Conservation (phyloP, 2,888 invertebrate species). For the Sphaerophoria taeniata region DNA sequence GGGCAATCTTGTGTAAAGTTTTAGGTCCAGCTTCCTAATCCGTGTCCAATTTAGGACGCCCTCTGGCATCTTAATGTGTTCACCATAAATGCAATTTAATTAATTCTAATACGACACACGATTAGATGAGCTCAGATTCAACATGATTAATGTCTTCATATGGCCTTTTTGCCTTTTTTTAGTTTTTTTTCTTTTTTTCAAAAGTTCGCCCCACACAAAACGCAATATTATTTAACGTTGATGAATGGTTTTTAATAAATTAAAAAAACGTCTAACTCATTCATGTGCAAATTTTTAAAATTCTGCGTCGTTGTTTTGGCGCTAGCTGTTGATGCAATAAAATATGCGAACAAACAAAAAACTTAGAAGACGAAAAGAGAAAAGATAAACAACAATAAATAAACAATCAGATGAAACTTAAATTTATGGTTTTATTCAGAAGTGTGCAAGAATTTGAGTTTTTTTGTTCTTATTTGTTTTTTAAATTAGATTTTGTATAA, state of each 20-base stretch:
- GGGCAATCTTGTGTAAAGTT: neutral
- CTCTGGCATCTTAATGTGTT: constrained; percentile 16
- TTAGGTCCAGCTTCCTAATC: constrained; percentile 6
- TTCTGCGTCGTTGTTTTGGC: neutral
- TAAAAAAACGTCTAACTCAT: constrained; percentile 21
- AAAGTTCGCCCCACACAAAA: constrained; percentile 42
- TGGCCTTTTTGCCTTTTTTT: neutral
- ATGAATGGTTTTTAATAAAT: constrained; percentile 51
- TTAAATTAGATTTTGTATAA: neutral
- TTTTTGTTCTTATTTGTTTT: neutral
- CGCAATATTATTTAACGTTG: constrained; percentile 7
- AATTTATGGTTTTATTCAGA: constrained; percentile 62
- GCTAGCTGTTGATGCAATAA: neutral
- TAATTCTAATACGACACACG: constrained; percentile 67
- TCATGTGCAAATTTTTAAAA: constrained; percentile 39
- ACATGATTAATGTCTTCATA: constrained; percentile 56
- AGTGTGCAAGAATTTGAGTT: constrained; percentile 36
- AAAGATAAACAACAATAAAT: constrained; percentile 51
- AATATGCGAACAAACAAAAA: neutral
- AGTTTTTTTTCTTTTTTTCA: neutral
- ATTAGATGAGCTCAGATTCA: constrained; percentile 66
- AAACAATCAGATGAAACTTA: constrained; percentile 61
- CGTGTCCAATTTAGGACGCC: neutral
- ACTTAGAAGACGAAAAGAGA: constrained; percentile 17
- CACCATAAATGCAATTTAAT: constrained; percentile 62